Conservation (phyloP, 1,140 invertebrate species). For the Aphelinus atriplicis region DNA sequence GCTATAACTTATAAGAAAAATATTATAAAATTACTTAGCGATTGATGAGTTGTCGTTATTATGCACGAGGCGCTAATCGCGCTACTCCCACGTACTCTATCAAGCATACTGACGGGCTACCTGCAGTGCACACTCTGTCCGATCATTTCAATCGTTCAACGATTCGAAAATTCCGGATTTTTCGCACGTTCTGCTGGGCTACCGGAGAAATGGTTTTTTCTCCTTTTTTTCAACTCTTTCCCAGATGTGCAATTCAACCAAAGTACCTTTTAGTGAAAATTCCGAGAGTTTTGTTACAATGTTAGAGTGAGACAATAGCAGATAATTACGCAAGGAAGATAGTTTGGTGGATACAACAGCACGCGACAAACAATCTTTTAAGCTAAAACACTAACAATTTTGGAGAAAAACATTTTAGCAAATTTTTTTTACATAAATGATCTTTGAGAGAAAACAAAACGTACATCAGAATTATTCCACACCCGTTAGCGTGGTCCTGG, state of each 20-base stretch:
- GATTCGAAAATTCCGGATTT: slow-evolving; percentile 25
- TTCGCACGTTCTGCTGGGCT: not conserved
- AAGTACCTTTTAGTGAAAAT: too few species aligned
- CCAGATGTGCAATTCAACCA: too few species aligned
- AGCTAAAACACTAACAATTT: too few species aligned
- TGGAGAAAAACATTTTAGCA: not conserved
- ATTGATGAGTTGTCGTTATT: slow-evolving; percentile 49
- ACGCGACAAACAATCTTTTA: too few species aligned
- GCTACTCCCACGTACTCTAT: slow-evolving; percentile 36
- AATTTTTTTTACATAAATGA: slow-evolving; percentile 9
- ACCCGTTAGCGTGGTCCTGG: slow-evolving; percentile 22
- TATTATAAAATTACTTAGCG: slow-evolving; percentile 64
- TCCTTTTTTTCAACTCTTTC: too few species aligned
- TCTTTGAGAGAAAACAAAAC: not conserved
- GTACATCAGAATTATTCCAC: slow-evolving; percentile 17
- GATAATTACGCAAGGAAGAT: too few species aligned
- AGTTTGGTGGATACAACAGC: too few species aligned
- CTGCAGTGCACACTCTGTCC: slow-evolving; percentile 39
- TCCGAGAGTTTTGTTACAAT: too few species aligned
- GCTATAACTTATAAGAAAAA: slow-evolving; percentile 64
- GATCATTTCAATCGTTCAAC: slow-evolving; percentile 33
- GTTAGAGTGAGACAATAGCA: too few species aligned
- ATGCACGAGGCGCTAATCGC: slow-evolving; percentile 37
- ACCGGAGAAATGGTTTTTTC: too few species aligned
- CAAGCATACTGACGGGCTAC: slow-evolving; percentile 33